phyloP scores from a whole-genome alignment of 2,113 vertebrate species.

The Rhodinocichla rosea region DNA sequence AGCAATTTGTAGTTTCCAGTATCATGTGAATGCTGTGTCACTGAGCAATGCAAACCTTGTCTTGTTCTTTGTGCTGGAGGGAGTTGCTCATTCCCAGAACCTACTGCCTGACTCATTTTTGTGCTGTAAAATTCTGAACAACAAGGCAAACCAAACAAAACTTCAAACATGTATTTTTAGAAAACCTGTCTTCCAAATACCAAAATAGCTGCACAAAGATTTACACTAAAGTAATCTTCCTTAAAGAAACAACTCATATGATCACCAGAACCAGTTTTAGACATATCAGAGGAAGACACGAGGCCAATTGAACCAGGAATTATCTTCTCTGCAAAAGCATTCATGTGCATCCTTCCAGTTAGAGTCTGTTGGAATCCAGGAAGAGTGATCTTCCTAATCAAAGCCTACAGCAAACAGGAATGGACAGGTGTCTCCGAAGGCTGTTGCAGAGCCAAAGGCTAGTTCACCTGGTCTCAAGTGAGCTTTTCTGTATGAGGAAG shows the following conservation, averaged over 20 bases:
- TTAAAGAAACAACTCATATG: neutral
- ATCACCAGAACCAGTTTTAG: neutral
- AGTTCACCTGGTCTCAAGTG: neutral
- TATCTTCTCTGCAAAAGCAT: neutral
- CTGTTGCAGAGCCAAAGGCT: neutral
- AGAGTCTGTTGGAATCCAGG: neutral
- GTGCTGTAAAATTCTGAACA: neutral
- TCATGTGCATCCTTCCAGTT: neutral
- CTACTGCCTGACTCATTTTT: neutral
- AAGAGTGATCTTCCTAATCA: neutral
- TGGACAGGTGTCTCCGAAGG: neutral
- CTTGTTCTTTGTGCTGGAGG: neutral
- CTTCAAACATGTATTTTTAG: neutral
- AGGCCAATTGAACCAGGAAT: neutral
- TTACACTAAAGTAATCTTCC: neutral
- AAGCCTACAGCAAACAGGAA: neutral
- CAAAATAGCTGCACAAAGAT: neutral
- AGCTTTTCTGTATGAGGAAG: neutral
- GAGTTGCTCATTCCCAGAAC: neutral
- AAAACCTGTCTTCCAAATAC: neutral
- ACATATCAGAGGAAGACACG: neutral
- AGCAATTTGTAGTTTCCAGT: neutral
- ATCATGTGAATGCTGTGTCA: constrained; percentile 10
- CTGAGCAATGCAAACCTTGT: neutral
- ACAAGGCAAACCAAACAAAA: neutral